A percentile compares a stretch with the other conserved stretches of the same genome.
These are phyloP conservation scores for Acanthiza pusilla DNA, from an alignment of 2,797 vertebrate species.

Conservation along the genomic window DNA sequence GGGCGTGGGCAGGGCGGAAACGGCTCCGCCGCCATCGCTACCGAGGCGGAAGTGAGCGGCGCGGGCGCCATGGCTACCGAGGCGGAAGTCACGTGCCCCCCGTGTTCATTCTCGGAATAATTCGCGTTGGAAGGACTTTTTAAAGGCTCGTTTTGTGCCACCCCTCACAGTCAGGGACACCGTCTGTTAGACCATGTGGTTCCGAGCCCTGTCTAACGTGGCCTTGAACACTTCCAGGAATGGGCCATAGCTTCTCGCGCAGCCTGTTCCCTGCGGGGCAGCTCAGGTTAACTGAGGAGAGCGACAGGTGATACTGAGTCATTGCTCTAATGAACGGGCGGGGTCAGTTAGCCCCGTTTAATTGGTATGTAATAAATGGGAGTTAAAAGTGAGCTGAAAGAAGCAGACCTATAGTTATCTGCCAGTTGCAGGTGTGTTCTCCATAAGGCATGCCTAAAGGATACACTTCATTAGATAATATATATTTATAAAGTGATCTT, in stretches of 20 bases:
- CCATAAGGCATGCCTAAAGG: rapidly evolving
- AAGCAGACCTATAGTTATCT: neutral
- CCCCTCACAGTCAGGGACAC: rapidly evolving
- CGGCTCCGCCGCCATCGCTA: rapidly evolving
- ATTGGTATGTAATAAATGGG: neutral
- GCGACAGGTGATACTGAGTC: neutral
- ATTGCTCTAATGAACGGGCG: neutral
- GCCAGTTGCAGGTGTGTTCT: neutral
- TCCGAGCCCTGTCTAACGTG: neutral
- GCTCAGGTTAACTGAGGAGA: neutral
- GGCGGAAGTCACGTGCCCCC: rapidly evolving
- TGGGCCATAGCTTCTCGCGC: neutral
- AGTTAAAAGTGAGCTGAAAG: neutral
- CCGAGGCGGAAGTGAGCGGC: neutral
- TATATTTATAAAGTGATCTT: rapidly evolving
- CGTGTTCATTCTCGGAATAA: rapidly evolving
- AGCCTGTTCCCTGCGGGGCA: neutral
- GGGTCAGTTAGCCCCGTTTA: neutral
- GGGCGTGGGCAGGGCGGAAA: neutral
- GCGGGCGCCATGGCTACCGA: rapidly evolving
- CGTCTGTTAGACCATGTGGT: too few relatives aligned
- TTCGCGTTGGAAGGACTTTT: neutral
- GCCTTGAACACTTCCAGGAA: neutral
- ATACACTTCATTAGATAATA: rapidly evolving
- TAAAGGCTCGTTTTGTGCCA: neutral